Evolutionary conservation across 2,113 vertebrate species (phyloP).

Genomic region (Phasianus colchicus): DNA sequence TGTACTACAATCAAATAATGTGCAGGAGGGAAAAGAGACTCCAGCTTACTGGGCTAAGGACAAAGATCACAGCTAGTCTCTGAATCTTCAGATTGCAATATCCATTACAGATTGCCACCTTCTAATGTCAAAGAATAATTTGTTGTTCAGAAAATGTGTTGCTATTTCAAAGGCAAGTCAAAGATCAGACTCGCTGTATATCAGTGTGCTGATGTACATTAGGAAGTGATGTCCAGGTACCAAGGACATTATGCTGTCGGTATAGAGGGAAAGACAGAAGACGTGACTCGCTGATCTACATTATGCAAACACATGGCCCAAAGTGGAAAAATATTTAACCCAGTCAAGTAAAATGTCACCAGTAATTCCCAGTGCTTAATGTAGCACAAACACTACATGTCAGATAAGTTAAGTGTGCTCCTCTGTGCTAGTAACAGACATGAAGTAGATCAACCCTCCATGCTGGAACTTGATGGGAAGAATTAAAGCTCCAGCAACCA

Average conservation of each 20-base stretch:
- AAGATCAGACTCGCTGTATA: slow-evolving; percentile 68
- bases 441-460: neutral
- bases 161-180: slow-evolving; percentile 71
- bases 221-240: slow-evolving; percentile 48
- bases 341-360: slow-evolving; percentile 4
- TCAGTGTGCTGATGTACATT: neutral
- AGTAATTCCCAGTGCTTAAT: neutral
- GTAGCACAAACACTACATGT: neutral
- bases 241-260: slow-evolving; percentile 2
- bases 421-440: neutral
- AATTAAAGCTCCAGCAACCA: neutral
- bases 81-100: slow-evolving; percentile 74
- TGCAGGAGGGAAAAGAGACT: slow-evolving; percentile 62
- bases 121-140: slow-evolving; percentile 78
- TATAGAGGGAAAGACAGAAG: neutral
- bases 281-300: slow-evolving; percentile 48
- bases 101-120: slow-evolving; percentile 76
- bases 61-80: slow-evolving; percentile 67
- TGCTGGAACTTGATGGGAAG: neutral
- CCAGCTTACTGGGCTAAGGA: slow-evolving; percentile 60
- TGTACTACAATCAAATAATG: slow-evolving; percentile 70
- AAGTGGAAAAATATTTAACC: slow-evolving; percentile 53
- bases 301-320: slow-evolving; percentile 40
- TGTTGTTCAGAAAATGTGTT: slow-evolving; percentile 60
- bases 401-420: neutral